Evolutionary conservation across 1,140 invertebrate species (phyloP).

Genomic region (Wasmannia auropunctata): DNA sequence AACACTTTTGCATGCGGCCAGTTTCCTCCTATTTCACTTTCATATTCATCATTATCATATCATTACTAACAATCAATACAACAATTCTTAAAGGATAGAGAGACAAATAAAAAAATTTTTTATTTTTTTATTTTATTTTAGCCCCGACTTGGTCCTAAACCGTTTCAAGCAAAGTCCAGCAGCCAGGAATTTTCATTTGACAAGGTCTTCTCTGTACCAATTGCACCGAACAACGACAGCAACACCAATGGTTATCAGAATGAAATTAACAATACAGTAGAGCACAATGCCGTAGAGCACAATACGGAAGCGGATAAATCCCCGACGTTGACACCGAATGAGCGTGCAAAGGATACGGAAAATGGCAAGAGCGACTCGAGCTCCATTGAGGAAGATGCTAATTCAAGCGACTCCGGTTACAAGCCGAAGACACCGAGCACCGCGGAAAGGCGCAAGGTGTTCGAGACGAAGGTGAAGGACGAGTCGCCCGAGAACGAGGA

Average conservation of each 20-base stretch:
- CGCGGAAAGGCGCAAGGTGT: constrained; percentile 90
- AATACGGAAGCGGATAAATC: constrained; percentile 78
- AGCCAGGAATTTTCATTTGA: constrained; percentile 91
- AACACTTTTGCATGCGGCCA: constrained; percentile 53
- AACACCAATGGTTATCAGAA: constrained; percentile 76
- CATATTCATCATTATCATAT: constrained; percentile 41
- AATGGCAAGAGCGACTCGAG: constrained; percentile 88
- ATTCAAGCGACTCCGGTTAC: constrained; percentile 87
- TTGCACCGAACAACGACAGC: constrained; percentile 87
- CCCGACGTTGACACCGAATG: constrained; percentile 74
- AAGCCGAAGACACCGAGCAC: constrained; percentile 91
- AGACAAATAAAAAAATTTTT: background rate
- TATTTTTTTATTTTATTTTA: constrained; percentile 79
- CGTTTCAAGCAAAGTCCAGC: constrained; percentile 91
- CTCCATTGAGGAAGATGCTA: constrained; percentile 88
- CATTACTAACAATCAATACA: constrained; percentile 7
- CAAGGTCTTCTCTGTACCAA: constrained; percentile 92
- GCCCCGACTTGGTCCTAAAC: constrained; percentile 93
- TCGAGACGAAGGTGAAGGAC: constrained; percentile 86
- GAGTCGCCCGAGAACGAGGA: constrained; percentile 84
- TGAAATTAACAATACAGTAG: constrained; percentile 62
- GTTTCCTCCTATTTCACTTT: constrained; percentile 45
- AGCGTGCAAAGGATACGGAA: constrained; percentile 81
- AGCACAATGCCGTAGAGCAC: constrained; percentile 65
- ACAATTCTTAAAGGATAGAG: background rate